Evolutionary conservation across 30 jellyfish, hydroid and myxozoan species (phyloP), one percentile per base, ranked within the genome.

Genomic region (Aurelia aurita): DNA sequence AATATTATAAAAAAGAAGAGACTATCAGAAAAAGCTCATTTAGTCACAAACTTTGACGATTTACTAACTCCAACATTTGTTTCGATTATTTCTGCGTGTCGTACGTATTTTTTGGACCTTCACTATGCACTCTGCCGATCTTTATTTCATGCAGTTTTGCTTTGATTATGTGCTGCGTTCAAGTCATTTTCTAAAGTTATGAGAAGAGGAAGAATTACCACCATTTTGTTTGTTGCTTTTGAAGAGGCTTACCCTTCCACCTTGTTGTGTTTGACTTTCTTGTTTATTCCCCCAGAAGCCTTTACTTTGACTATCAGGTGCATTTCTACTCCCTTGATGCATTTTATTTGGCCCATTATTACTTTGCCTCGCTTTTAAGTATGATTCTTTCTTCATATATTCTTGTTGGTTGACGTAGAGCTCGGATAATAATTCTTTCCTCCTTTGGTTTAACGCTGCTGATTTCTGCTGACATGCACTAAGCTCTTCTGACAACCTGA

Each of bases 191-290:
- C 16, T 39, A 8, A 39, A 3, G 15, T 1, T 39, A 7, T 39
- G 51, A 39, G 51, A 39, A 39, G 51, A 39, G 51, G 9, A 39
- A 1, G 51, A 39, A 9, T 39, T 39, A 39, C 16, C 1, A 15
- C 51, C 51, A 39, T 39, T 8, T 6, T 39, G 51, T 39, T 39
- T 39, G 16, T 39, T 39, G 47, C 87, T 83, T 45, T 70, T 83
- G 62, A 83, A 83, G 58, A 83, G 87, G 62, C 46, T 69, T 3
- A 69, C 87, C 54, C 93, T 70, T 7, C 93, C 80, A 29, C 84
- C 16, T 46, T 45, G 61, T 18, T 51, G 34, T 51, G 34, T 16
- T 49, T 46, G 57, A 14, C 7, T 16, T 16, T 45, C 47, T 45
- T 22, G 26, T 10, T 34, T 15, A 19, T 5, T 18, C 20, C 53